Base-by-base conservation (phyloP, 2,113 vertebrate species). In the Aptenodytes patagonicus region DNA sequence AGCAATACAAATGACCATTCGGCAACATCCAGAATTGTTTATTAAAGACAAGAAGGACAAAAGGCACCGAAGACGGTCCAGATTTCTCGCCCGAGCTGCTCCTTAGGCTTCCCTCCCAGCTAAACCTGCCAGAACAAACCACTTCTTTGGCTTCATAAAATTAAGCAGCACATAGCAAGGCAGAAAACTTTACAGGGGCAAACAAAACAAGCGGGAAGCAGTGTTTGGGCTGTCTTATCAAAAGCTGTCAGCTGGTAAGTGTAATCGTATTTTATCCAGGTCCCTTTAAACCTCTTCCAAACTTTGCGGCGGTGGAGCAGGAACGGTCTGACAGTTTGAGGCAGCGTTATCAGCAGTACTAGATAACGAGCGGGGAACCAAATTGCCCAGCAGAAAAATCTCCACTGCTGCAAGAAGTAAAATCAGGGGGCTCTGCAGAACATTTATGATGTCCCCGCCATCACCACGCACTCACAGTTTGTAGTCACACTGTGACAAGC, bases 191-290 rank as follows among this genome's bases (percentile, higher is more conserved):
- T 5, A 7, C 61, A 57, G 80, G 38, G 40, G 26, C 61, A 54
- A 81, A n/a, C 4, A 15, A 18, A 40, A 20, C 24, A 26, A 60
- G 61, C 0, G 6, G 42, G 60, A 17, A 89, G 71, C 73, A 64
- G 73, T 1, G 2, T 13, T 17, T 5, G 42, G 77, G 40, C 55
- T 49, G 49, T 9, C 81, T 95, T 97, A 96, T 96, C 97, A 55
- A 46, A 17, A 86, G 75, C 97, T 96, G 97, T 95, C 97, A 95
- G 87, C 87, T 68, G 75, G 32, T 40, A 85, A 85, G 94, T 90
- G 95, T 5, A 32, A 77, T 44, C 9, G 3, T 73, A 49, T 77
- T 93, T 88, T 93, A 64, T 69, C 89, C 95, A 97, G 94, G 11
- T 77, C 84, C 49, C 62, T 60, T n/a, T 13, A 87, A 94, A 68